A percentile compares a stretch with the other conserved stretches of the same genome.
phyloP scores from a whole-genome alignment of 1,140 invertebrate species.

The Chrysomallon squamiferum region DNA sequence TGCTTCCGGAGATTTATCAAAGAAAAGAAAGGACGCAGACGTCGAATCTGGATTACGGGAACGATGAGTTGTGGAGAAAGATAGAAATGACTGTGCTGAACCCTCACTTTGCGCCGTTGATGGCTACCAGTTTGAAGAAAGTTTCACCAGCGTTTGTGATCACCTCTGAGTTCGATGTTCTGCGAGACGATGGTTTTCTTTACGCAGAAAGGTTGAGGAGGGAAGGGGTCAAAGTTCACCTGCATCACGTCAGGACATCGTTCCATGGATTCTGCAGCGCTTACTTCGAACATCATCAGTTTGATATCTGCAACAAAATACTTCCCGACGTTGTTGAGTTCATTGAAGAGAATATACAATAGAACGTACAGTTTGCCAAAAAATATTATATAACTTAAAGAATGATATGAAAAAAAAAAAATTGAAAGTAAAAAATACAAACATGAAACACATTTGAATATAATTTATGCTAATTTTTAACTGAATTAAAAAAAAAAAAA shows the following conservation, averaged over 20 bases:
- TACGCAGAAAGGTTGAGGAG: slow-evolving; percentile 23
- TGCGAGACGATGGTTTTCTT: slow-evolving; percentile 34
- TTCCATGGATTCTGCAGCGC: background rate
- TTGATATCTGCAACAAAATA: background rate
- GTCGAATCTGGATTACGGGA: background rate
- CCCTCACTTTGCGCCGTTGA: slow-evolving; percentile 21
- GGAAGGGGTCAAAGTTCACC: slow-evolving; percentile 16
- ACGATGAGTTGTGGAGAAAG: slow-evolving; percentile 6
- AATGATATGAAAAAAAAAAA: no score
- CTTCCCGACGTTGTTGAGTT: background rate
- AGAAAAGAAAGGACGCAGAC: no score
- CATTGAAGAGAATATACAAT: background rate
- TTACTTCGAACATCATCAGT: background rate
- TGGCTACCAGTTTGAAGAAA: slow-evolving; percentile 20
- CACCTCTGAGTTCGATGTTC: slow-evolving; percentile 22
- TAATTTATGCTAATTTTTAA: no score
- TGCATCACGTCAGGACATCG: background rate
- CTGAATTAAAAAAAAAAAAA: no score
- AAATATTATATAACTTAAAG: no score
- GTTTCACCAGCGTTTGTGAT: slow-evolving; percentile 22
- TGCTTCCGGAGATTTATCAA: slow-evolving; percentile 4
- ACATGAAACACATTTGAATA: no score
- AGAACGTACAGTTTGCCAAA: no score
- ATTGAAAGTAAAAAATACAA: no score
- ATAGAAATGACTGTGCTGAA: slow-evolving; percentile 23